Base-by-base conservation (phyloP, 2,888 invertebrate genomes). In the Melanotus villosus region DNA sequence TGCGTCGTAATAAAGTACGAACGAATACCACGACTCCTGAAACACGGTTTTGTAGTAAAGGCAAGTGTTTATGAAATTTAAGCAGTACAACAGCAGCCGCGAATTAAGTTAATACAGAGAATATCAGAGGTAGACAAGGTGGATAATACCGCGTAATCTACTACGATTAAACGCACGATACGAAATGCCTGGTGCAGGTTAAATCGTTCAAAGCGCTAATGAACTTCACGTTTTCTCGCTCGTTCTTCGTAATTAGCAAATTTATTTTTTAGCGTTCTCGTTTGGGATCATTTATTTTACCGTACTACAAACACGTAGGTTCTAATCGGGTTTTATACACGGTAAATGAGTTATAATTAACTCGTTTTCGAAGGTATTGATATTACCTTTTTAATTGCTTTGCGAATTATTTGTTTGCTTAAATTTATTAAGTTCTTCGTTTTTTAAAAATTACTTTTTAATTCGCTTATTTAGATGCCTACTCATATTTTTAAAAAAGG, bases 41-140 rank as follows among this genome's bases (percentile, higher is more conserved):
- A 75, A 73, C 72, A 72, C 71, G 62, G 70, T 70, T n/a, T n/a
- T 64, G 66, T 67, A 58, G 70, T 68, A 65, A 57, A 50, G 71
- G 73, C 72, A 70, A 76, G 73, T 73, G 73, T 73, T 75, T 75
- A 73, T 75, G 74, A 76, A 76, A 74, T 76, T 76, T 76, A 74
- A 74, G 72, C 73, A 70, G 59, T 59, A 62, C 67, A 69, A 68
- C 62, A 70, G 63, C 70, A 70, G 70, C 70, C 70, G 65, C 71
- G 72, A 72, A 72, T 75, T 75, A 72, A 69, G 59, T 73, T 71
- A 68, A 69, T 76, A 74, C 74, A 73, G 80, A 78, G 64, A 77
- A 76, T 79, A 80, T 78, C 77, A 70, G 74, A 76, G 75, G 77
- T 76, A 78, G 78, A 78, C 78, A 79, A 80, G 80, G 79, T 80